Base-by-base conservation (phyloP, 1,140 invertebrate genomes). In the Cardiocondyla obscurior region DNA sequence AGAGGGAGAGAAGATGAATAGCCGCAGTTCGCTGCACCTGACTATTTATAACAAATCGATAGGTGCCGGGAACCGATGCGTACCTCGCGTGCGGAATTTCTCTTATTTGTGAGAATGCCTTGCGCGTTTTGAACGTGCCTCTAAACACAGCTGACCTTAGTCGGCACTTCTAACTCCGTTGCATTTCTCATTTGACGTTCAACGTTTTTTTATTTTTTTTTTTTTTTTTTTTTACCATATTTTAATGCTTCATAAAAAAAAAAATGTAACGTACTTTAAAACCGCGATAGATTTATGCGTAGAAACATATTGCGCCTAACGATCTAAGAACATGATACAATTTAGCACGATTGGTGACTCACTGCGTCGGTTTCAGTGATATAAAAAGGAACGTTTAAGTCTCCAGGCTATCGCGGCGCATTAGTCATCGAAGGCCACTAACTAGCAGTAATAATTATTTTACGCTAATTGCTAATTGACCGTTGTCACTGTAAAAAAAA, bases 1-100 rank as follows among this genome's bases (percentile, higher is more conserved):
- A 60, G 49, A 22, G 10, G 0, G 36, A n/a, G 58, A 57, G 28
- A 57, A 81, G 74, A 67, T 22, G 74, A 74, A 69, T 60, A 57
- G 76, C 69, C 57, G 36, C 65, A 49, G 64, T 77, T 82, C 81
- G 70, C 72, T 79, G 81, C 67, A 88, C 82, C 65, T 74, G 88
- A 84, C 88, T 89, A 89, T 89, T 89, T 89, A 89, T 89, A 89
- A 89, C 88, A 73, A 86, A 89, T 89, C 88, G 76, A 89, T 89
- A 89, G 64, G 46, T 60, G 79, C 69, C 51, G 87, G 49, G 84
- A 49, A 57, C 51, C 69, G 73, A 55, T 83, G 81, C 69, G 65
- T 88, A 83, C 84, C 69, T 88, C 76, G 73, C 85, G 77, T 82
- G 79, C 67, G 19, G 36, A 12, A n/a, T 39, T 77, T 77, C 60